Evolutionary conservation across 2,113 vertebrate genomes (phyloP).

Genomic region (Potamarius usumacintae): DNA sequence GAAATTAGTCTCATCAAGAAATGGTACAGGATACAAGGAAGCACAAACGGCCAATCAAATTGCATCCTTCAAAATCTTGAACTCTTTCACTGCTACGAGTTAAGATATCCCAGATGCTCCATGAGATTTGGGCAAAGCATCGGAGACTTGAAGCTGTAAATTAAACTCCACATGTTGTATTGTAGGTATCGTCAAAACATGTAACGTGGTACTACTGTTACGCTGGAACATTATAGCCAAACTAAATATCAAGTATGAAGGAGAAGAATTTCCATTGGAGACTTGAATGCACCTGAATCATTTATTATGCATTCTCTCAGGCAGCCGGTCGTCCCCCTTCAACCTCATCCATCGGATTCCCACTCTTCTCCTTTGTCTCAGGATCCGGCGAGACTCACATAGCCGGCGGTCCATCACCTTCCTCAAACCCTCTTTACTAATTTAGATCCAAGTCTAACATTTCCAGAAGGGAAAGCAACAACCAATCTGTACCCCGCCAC

Average conservation of each 20-base stretch:
- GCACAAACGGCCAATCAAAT: not conserved
- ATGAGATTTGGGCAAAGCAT: not conserved
- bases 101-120: not conserved
- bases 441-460: constrained; percentile 18
- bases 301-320: constrained; percentile 23
- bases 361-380: constrained; percentile 13
- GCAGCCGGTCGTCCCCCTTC: constrained; percentile 21
- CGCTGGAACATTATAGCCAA: not conserved
- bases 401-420: constrained; percentile 26
- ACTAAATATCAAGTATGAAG: not conserved
- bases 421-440: constrained; percentile 6
- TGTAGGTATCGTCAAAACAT: not conserved
- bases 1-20: not conserved
- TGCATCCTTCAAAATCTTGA: not conserved
- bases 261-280: constrained; percentile 26
- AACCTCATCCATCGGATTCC: constrained; percentile 47
- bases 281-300: constrained; percentile 11
- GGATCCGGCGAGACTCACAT: not conserved
- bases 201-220: not conserved
- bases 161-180: not conserved
- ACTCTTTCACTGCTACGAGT: not conserved
- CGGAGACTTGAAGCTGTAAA: not conserved
- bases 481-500: not conserved
- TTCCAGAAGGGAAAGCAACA: constrained; percentile 21
- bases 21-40: not conserved